A percentile compares a stretch with the other conserved stretches of the same genome.
Evolutionary conservation across 1,140 invertebrate species (phyloP).

Genomic region (Dreissena polymorpha): DNA sequence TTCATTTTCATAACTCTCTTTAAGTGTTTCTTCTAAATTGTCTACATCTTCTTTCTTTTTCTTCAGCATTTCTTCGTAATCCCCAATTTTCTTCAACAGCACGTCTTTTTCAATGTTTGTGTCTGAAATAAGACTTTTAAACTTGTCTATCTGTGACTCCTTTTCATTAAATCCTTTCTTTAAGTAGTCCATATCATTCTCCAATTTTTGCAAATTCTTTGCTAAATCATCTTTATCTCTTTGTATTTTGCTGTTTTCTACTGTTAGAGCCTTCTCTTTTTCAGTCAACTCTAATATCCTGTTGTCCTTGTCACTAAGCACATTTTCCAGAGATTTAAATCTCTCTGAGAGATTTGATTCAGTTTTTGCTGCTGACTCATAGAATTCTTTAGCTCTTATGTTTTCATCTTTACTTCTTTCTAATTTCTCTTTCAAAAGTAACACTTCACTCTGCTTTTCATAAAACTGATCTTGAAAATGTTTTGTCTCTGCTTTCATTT

Average conservation of each 20-base stretch:
- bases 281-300: slow-evolving; percentile 29
- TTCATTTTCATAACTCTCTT: slow-evolving; percentile 12
- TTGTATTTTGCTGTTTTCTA: slow-evolving; percentile 33
- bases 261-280: slow-evolving; percentile 29
- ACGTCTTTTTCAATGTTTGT: slow-evolving; percentile 29
- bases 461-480: slow-evolving; percentile 40
- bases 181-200: slow-evolving; percentile 36
- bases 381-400: slow-evolving; percentile 42
- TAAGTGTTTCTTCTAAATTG: slow-evolving; percentile 14
- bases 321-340: slow-evolving; percentile 43
- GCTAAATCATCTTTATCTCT: slow-evolving; percentile 44
- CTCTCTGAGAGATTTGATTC: slow-evolving; percentile 42
- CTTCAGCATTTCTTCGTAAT: background rate
- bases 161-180: slow-evolving; percentile 36
- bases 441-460: slow-evolving; percentile 49
- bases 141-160: slow-evolving; percentile 30
- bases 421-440: slow-evolving; percentile 45
- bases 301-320: slow-evolving; percentile 39
- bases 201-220: slow-evolving; percentile 29
- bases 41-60: background rate
- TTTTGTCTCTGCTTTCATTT: slow-evolving; percentile 26
- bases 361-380: slow-evolving; percentile 44
- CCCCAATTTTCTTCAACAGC: slow-evolving; percentile 15
- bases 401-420: slow-evolving; percentile 36
- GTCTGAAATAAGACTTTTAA: slow-evolving; percentile 26